Base-by-base conservation (phyloP, 92 coral and sea anemone genomes). In the Phymanthus crucifer region DNA sequence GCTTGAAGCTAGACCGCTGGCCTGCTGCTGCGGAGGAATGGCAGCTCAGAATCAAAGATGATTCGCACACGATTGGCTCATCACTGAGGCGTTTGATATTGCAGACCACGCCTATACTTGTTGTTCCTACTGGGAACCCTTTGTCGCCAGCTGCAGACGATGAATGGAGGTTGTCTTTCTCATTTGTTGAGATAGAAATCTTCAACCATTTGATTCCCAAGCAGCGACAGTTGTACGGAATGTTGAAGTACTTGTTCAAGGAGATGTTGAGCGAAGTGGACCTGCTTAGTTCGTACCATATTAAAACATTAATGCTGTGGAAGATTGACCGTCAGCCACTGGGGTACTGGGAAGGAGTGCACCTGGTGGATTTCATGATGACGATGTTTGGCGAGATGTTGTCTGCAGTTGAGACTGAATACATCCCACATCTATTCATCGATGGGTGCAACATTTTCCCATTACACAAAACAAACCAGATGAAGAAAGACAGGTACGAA, bases 251-350 rank as follows among this genome's bases (percentile, higher is more conserved):
- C 50, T 32, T 83, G 23, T 83, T 83, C 52, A 83, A 83, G 70
- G 45, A 70, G 32, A 1, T 83, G 52, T 83, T 83, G 40, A 56
- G 27, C 66, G 87, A 67, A 2, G 70, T n/a, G n/a, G 64, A 47
- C 67, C 37, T 83, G 12, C 57, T 76, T 74, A 83, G 87, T 38
- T 66, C 75, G n/a, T 83, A 83, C 27, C 87, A 83, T 19, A 14
- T 83, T 48, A 83, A 83, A 54, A 83, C 87, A 7, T 72, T 83
- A 75, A 83, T 83, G 82, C n/a, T 83, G 70, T 76, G 87, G 87
- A 83, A 83, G 68, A 38, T 83, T 7, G 82, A 76, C 45, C 36
- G 27, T 18, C 45, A 43, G 31, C 87, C 87, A 17, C 1, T 31
- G 27, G 82, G 76, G n/a, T 33, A 69, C 17, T 83, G 87, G 87